These are phyloP conservation scores for Halictus rubicundus DNA, from an alignment of 1,140 invertebrate species.

Conservation along the genomic window DNA sequence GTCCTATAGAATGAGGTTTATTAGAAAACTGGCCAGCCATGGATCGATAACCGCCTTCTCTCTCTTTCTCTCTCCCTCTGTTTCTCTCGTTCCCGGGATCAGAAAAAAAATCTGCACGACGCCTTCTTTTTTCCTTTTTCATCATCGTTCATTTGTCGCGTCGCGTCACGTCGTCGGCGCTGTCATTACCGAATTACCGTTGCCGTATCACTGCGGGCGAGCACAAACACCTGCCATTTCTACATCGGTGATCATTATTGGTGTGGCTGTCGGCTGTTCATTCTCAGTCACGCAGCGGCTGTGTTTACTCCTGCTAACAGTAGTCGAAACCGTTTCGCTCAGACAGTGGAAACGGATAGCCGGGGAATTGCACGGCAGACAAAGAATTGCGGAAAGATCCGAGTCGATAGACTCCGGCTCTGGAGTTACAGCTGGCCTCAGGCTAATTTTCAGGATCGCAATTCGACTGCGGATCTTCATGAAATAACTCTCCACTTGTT, in stretches of 20 bases:
- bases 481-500: no score
- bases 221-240: neutral
- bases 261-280: neutral
- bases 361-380: neutral
- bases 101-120: neutral
- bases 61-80: neutral
- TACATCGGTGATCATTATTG: conserved; percentile 12
- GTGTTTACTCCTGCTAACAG: conserved; percentile 28
- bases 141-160: neutral
- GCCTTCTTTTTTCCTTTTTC: no score
- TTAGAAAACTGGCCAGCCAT: neutral
- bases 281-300: conserved; percentile 28
- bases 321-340: conserved; percentile 24
- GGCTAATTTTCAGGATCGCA: no score
- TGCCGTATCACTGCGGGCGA: conserved; percentile 22
- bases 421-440: no score
- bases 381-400: no score
- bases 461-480: no score
- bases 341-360: conserved; percentile 16
- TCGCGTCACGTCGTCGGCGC: neutral
- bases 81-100: neutral
- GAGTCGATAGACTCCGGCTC: neutral
- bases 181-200: neutral
- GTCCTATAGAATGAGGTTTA: neutral
- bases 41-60: conserved; percentile 6